Conservation (phyloP, 2,113 vertebrate genomes). For the Macquaria ambigua region DNA sequence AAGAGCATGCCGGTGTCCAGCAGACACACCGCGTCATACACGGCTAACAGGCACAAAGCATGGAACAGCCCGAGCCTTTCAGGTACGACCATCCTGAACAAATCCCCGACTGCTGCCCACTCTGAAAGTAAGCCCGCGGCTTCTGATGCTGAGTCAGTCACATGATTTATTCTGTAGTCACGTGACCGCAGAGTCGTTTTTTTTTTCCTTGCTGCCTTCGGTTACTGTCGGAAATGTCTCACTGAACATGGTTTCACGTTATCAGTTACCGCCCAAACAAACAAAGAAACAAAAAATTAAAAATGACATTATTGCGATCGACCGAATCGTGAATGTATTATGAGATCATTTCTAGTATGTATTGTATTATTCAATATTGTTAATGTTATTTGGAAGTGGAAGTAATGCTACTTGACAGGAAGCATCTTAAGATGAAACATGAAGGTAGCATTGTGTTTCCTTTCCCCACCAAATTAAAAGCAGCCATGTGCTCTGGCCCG, state of each 20-base stretch:
- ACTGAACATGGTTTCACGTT: not conserved
- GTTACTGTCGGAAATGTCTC: not conserved
- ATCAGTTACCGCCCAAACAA: no score
- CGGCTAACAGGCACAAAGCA: constrained; percentile 18
- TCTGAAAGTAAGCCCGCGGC: no score
- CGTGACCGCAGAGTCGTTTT: not conserved
- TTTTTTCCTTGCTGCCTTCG: not conserved
- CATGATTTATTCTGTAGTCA: constrained; percentile 8
- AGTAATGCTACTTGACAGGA: no score
- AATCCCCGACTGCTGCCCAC: rapidly evolving
- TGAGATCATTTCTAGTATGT: no score
- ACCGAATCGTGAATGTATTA: not conserved
- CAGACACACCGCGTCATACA: constrained; percentile 54
- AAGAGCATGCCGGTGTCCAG: constrained; percentile 87
- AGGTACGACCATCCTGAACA: not conserved
- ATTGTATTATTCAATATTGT: no score
- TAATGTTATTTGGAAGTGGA: no score
- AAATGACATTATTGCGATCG: no score
- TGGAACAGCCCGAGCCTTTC: not conserved
- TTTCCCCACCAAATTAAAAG: constrained; percentile 10
- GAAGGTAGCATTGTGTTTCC: not conserved
- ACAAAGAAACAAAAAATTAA: no score
- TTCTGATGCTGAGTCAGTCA: not conserved
- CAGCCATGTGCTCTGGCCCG: not conserved
- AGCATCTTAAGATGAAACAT: not conserved